These are phyloP conservation scores for Nipponia nippon DNA, from an alignment of 2,113 vertebrate genomes.

Conservation along the genomic window DNA sequence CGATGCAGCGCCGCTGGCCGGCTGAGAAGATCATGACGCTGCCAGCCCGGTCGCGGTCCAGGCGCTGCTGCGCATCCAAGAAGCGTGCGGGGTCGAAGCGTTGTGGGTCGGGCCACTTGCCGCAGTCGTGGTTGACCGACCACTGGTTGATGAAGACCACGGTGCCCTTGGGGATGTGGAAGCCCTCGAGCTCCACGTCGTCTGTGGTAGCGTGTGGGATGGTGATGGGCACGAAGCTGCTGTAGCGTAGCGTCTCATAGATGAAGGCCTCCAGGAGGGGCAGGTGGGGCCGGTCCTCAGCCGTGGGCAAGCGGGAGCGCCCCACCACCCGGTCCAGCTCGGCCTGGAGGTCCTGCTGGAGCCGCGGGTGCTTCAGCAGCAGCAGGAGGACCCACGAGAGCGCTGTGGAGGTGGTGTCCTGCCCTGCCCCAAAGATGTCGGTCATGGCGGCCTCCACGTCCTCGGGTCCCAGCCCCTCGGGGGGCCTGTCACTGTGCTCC, in stretches of 20 bases:
- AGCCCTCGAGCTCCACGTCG: slow-evolving; percentile 79
- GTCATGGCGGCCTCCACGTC: slow-evolving; percentile 79
- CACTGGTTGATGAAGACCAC: slow-evolving; percentile 89
- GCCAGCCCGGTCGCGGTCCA: slow-evolving; percentile 72
- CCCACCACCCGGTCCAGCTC: slow-evolving; percentile 83
- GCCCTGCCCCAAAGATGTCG: slow-evolving; percentile 84
- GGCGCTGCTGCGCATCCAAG: slow-evolving; percentile 62
- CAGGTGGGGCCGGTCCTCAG: slow-evolving; percentile 72
- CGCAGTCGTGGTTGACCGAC: slow-evolving; percentile 84
- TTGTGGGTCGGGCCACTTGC: slow-evolving; percentile 81
- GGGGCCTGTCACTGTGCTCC: slow-evolving; percentile 13
- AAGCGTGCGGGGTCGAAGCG: slow-evolving; percentile 81
- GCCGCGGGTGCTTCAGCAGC: slow-evolving; percentile 75
- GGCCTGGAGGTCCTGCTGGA: slow-evolving; percentile 76
- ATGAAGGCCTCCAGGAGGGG: slow-evolving; percentile 84
- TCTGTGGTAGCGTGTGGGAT: slow-evolving; percentile 86
- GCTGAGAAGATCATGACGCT: slow-evolving; percentile 84
- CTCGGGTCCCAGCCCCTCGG: slow-evolving; percentile 66
- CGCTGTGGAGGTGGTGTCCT: slow-evolving; percentile 80
- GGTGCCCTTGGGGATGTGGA: slow-evolving; percentile 83
- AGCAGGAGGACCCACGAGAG: slow-evolving; percentile 83
- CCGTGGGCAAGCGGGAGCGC: slow-evolving; percentile 70
- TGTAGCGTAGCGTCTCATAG: slow-evolving; percentile 83
- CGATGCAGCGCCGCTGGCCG: slow-evolving; percentile 84
- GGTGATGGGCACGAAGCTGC: slow-evolving; percentile 86